phyloP scores from a whole-genome alignment of 2,797 vertebrate species.

The Lepilemur septentrionalis region DNA sequence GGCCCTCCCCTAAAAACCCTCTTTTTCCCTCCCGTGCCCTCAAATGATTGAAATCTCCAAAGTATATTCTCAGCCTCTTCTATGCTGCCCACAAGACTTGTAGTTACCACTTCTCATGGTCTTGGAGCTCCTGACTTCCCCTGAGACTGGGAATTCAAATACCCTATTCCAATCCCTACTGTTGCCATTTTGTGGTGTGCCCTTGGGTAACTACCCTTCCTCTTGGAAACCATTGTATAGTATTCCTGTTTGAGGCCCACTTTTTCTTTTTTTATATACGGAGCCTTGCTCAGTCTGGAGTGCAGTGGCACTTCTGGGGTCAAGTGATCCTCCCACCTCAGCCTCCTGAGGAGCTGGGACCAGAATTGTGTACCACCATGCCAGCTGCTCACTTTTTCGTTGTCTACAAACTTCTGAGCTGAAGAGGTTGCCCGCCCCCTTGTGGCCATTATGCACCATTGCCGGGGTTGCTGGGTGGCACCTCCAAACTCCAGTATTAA shows the following conservation, averaged over 20 bases:
- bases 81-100: neutral
- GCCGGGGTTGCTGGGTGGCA: neutral
- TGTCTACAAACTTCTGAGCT: neutral
- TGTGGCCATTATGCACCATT: conserved; percentile 32
- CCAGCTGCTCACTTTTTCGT: neutral
- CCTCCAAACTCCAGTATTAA: neutral
- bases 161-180: neutral
- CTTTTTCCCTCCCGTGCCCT: neutral
- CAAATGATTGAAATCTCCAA: neutral
- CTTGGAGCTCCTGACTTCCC: neutral
- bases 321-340: neutral
- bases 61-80: neutral
- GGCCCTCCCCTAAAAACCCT: neutral
- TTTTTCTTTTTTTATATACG: too few species aligned
- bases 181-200: neutral
- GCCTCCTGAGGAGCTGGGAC: neutral
- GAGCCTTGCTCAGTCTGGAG: too few species aligned
- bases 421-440: conserved; percentile 55
- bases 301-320: neutral
- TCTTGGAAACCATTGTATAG: neutral
- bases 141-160: neutral
- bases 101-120: neutral
- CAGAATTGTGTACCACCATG: neutral
- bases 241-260: neutral
- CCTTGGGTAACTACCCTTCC: neutral